A percentile compares a stretch with the other conserved stretches of the same genome.
phyloP scores from a whole-genome alignment of 2,888 invertebrate genomes.

The Nycteola revayana region DNA sequence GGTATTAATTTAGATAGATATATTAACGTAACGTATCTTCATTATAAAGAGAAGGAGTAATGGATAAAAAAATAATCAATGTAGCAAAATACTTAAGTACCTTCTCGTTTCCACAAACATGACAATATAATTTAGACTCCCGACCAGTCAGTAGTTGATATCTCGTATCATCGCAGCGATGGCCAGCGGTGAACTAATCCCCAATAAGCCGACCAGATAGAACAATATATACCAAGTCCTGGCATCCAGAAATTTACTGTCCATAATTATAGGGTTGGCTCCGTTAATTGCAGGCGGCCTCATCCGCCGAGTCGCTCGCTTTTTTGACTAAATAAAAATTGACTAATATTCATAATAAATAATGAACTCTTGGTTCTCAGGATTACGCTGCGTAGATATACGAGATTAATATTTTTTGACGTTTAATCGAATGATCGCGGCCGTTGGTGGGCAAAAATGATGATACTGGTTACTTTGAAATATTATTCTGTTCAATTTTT shows the following conservation, averaged over 20 bases:
- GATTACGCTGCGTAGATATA: slow-evolving; percentile 71
- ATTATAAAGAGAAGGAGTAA: no score
- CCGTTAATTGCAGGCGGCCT: slow-evolving; percentile 89
- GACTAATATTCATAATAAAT: slow-evolving; percentile 83
- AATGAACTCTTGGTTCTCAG: slow-evolving; percentile 76
- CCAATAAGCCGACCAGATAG: slow-evolving; percentile 65
- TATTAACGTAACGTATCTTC: no score
- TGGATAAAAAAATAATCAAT: no score
- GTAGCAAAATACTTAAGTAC: no score
- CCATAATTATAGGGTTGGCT: slow-evolving; percentile 92
- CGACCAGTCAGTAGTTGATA: slow-evolving; percentile 31
- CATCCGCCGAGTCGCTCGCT: slow-evolving; percentile 65
- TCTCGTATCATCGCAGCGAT: slow-evolving; percentile 29
- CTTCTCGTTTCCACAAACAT: no score
- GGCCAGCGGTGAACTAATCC: slow-evolving; percentile 61
- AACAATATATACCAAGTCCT: slow-evolving; percentile 72
- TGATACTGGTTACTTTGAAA: slow-evolving; percentile 13
- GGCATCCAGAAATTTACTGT: slow-evolving; percentile 91
- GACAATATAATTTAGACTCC: no score
- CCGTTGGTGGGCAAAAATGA: slow-evolving; percentile 13
- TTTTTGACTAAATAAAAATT: slow-evolving; percentile 82
- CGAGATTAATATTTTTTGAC: slow-evolving; percentile 59
- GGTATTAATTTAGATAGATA: no score
- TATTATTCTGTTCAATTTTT: slow-evolving; percentile 2
- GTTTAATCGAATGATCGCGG: slow-evolving; percentile 51